A percentile compares a stretch with the other conserved stretches of the same genome.
phyloP scores from a whole-genome alignment of 2,113 vertebrate species.

The Conger conger region DNA sequence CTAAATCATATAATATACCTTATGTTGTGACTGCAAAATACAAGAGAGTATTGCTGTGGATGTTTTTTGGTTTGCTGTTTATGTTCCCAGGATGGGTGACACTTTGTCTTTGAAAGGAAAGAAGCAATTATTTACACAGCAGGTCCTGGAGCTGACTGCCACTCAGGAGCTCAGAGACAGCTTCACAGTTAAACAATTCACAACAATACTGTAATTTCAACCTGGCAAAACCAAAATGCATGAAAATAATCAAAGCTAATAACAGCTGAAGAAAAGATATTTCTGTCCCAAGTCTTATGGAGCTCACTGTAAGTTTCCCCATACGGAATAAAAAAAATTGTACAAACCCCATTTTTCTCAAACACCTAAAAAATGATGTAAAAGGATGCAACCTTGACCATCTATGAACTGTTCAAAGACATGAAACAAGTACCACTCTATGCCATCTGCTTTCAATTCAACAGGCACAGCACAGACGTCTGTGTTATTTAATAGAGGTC shows the following conservation, averaged over 20 bases:
- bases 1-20: conserved; percentile 28
- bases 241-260: too few species aligned
- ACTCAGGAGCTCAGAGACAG: background rate
- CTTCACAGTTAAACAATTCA: background rate
- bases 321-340: background rate
- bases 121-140: background rate
- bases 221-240: too few species aligned
- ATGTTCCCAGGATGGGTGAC: background rate
- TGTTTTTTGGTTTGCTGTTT: conserved; percentile 1
- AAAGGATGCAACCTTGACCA: conserved; percentile 12
- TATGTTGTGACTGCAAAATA: background rate
- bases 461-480: background rate
- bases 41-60: background rate
- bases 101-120: background rate
- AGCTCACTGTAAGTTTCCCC: too few species aligned
- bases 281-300: too few species aligned
- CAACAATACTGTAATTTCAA: too few species aligned
- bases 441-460: background rate
- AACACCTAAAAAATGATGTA: background rate
- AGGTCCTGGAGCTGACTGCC: background rate
- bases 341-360: background rate
- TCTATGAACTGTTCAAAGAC: background rate
- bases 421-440: background rate
- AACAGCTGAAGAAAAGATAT: too few species aligned
- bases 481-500: background rate